Evolutionary conservation across 2,797 vertebrate species (phyloP), one percentile per base, ranked within the genome.

Genomic region (Tokudaia tokunoshimensis): DNA sequence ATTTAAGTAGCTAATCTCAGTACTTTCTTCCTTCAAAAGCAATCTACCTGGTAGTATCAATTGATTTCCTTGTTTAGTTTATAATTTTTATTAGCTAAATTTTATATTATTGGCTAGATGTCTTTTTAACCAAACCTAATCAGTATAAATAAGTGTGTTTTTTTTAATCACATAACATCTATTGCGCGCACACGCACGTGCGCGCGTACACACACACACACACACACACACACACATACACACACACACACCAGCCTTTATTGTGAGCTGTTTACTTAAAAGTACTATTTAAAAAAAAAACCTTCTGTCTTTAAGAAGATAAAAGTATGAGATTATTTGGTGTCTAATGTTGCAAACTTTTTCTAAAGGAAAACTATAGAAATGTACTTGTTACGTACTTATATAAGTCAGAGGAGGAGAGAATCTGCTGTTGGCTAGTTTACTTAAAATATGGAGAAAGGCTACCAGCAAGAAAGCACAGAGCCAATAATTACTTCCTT

Each of bases 1-100:
- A 92, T 94, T 96, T 96, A 97, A 94, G 17, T 86, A 94, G 15
- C 65, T 96, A 92, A 72, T 90, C 37, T n/a, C 17, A 74, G 29
- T 83, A 83, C 26, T 86, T 4, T 87, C 63, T 92, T 92, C 72
- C 55, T 79, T 97, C 67, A 97, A 95, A 96, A 96, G 59, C 59
- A 95, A 75, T 2, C 24, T 26, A 80, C 3, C 44, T 75, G 37
- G 74, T 82, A 59, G 6, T 94, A 89, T 67, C 11, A n/a, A 92
- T 93, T 93, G 55, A 90, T 76, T 96, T 96, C 63, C 59, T 88
- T 97, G 20, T 65, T 80, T 90, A 91, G 13, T 92, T 93, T 86
- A 65, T 88, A 91, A 13, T 61, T 50, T 92, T 92, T 91, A 92
- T 59, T 52, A 37, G 2, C 26, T 91, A 57, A 87, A 11, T 90